Conservation (phyloP, 2,797 vertebrate genomes). For the Mycteria americana region DNA sequence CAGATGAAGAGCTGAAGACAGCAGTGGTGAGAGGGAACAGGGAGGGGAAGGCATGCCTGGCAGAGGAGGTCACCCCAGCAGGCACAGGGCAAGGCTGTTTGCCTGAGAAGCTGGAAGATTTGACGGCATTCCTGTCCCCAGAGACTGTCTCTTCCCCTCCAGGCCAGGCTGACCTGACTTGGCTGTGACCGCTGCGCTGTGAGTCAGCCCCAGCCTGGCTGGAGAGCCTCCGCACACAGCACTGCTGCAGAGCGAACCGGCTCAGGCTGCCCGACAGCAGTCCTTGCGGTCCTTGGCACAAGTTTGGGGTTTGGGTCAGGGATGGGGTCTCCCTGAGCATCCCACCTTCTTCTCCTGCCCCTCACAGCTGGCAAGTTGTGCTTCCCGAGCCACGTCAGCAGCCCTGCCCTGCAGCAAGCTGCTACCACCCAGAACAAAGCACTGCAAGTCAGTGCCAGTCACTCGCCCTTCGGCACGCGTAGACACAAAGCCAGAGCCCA, state of each 20-base stretch:
- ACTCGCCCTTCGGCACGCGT: rapidly evolving
- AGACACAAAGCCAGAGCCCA: neutral
- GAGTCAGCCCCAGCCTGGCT: conserved; percentile 20
- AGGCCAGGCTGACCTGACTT: conserved; percentile 50
- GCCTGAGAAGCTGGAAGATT: conserved; percentile 39
- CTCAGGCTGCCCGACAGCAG: neutral
- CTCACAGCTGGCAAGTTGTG: neutral
- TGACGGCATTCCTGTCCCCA: neutral
- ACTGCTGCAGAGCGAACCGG: neutral
- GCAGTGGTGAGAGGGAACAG: neutral
- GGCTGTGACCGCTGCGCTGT: neutral
- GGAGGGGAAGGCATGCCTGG: neutral
- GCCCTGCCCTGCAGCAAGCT: neutral
- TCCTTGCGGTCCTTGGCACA: rapidly evolving
- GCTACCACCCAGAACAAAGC: neutral
- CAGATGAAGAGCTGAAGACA: neutral
- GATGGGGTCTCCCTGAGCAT: neutral
- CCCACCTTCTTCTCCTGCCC: neutral
- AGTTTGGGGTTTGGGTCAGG: neutral
- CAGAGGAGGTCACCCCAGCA: neutral
- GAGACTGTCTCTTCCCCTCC: neutral
- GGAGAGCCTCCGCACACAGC: neutral
- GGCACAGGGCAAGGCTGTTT: conserved; percentile 35
- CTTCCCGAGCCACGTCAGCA: rapidly evolving
- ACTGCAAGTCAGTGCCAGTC: neutral